These are phyloP conservation scores for Schizopygopsis pylzovi DNA, from an alignment of 2,797 vertebrate genomes.

Conservation along the genomic window DNA sequence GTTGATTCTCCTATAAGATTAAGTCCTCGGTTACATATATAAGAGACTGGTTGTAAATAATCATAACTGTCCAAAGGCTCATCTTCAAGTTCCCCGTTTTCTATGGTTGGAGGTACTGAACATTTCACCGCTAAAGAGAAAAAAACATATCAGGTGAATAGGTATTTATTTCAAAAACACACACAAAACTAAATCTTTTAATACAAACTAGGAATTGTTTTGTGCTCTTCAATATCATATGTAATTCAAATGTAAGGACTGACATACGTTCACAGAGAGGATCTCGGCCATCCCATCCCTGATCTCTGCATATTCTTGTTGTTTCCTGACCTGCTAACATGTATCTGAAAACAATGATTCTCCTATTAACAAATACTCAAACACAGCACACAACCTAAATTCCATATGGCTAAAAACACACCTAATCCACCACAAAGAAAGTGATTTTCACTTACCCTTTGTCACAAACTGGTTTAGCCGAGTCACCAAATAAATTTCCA, in stretches of 20 bases:
- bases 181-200: background rate
- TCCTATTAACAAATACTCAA: background rate
- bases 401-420: background rate
- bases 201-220: background rate
- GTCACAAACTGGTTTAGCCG: constrained; percentile 17
- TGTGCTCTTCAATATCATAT: background rate
- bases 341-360: constrained; percentile 33
- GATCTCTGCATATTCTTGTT: background rate
- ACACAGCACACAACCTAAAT: background rate
- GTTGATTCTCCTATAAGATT: background rate
- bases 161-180: background rate
- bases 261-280: constrained; percentile 52
- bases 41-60: background rate
- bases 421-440: background rate
- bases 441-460: constrained; percentile 42
- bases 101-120: background rate
- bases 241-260: no score
- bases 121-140: constrained; percentile 46
- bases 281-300: constrained; percentile 47
- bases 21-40: background rate
- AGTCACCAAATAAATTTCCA: constrained; percentile 45
- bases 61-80: fast-evolving
- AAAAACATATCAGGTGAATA: background rate
- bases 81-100: background rate
- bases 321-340: fast-evolving